Conservation (phyloP, 1,140 invertebrate species). For the Cyrtorhinus lividipennis region DNA sequence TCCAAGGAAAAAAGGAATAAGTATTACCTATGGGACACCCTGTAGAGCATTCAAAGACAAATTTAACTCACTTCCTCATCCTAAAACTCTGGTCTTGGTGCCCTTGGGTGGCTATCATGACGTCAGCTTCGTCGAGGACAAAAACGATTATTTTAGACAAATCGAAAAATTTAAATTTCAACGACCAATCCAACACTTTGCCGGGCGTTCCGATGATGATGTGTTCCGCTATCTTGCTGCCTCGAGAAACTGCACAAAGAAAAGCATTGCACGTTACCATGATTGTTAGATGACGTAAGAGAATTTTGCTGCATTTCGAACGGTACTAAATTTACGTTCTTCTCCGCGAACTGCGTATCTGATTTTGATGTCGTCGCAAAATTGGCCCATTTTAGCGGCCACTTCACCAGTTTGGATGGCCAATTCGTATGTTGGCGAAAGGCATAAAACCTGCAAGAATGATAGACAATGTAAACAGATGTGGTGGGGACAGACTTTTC, state of each 20-base stretch:
- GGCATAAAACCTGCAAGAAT: conserved; percentile 56
- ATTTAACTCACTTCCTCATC: conserved; percentile 62
- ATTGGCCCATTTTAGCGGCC: conserved; percentile 82
- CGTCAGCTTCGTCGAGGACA: conserved; percentile 96
- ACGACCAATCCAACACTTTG: conserved; percentile 81
- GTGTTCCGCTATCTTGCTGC: conserved; percentile 64
- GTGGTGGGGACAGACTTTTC: too few species aligned
- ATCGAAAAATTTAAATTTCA: conserved; percentile 78
- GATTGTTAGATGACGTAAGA: too few species aligned
- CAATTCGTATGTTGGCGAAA: conserved; percentile 94
- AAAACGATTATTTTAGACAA: conserved; percentile 80
- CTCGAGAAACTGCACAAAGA: conserved; percentile 41
- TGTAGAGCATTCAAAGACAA: conserved; percentile 7
- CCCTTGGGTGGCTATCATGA: conserved; percentile 97
- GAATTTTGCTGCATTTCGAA: too few species aligned
- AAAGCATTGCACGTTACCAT: too few species aligned
- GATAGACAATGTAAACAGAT: too few species aligned
- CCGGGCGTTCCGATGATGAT: conserved; percentile 94
- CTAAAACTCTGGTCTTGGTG: conserved; percentile 94
- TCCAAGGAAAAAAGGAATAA: too few species aligned
- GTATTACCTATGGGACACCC: neutral
- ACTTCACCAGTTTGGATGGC: conserved; percentile 96
- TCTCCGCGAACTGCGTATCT: conserved; percentile 87
- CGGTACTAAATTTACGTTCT: conserved; percentile 45
- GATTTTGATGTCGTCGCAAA: conserved; percentile 77